Percentiles rank a stretch among this genome's conserved stretches.
phyloP scores from a whole-genome alignment of 2,888 invertebrate genomes.

The Hymenopus coronatus region DNA sequence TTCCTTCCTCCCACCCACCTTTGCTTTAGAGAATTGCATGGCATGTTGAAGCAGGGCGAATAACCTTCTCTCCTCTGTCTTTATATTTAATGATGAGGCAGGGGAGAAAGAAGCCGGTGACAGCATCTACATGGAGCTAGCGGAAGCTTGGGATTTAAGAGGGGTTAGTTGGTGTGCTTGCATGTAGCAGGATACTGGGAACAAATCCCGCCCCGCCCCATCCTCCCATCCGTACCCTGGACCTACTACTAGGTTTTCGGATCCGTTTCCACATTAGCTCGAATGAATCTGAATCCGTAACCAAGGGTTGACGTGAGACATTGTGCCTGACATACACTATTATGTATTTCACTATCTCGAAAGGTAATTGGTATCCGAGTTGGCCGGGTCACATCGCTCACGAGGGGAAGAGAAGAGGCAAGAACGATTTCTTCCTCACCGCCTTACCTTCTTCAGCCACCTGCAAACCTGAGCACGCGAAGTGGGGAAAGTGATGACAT shows the following conservation, averaged over 20 bases:
- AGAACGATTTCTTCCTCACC: neutral
- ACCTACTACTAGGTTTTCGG: neutral
- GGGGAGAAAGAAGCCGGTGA: neutral
- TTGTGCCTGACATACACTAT: neutral
- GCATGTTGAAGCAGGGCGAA: neutral
- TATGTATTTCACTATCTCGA: constrained; percentile 6
- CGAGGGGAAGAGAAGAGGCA: neutral
- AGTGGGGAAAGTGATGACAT: neutral
- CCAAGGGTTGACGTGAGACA: neutral
- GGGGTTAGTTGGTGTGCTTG: constrained; percentile 18
- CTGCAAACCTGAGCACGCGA: neutral
- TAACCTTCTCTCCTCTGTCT: constrained; percentile 6
- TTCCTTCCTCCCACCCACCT: neutral
- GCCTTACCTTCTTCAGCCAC: neutral
- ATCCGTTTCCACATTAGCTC: neutral
- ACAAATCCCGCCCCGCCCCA: neutral
- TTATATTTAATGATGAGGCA: constrained; percentile 18
- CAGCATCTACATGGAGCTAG: neutral
- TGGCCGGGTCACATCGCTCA: constrained; percentile 20
- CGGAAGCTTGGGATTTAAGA: constrained; percentile 5
- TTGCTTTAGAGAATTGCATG: constrained; percentile 14
- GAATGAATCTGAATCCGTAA: neutral
- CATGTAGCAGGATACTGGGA: constrained; percentile 9
- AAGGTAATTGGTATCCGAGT: constrained; percentile 1
- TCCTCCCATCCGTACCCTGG: neutral